phyloP scores from a whole-genome alignment of 2,113 vertebrate species.

The Lagopus muta region DNA sequence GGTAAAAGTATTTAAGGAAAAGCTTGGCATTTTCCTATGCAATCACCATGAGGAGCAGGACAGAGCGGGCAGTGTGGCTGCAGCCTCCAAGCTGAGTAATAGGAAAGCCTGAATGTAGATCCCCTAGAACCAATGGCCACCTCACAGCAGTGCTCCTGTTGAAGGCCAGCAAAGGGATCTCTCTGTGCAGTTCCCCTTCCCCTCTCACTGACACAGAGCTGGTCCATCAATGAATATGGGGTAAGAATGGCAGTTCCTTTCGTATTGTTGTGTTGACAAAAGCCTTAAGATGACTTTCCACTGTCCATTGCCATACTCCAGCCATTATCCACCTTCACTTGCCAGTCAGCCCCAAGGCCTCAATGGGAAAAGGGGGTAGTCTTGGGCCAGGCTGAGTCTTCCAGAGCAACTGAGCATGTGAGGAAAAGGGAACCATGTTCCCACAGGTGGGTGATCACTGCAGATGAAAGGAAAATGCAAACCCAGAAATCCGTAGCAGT shows the following conservation, averaged over 20 bases:
- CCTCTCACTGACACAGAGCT: not conserved
- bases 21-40: not conserved
- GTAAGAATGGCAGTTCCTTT: not conserved
- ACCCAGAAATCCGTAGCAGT: not conserved
- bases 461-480: not conserved
- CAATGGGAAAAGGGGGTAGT: not conserved
- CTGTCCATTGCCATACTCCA: not conserved
- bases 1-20: not conserved
- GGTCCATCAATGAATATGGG: not conserved
- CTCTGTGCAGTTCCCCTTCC: not conserved
- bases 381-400: not conserved
- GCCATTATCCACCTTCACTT: not conserved
- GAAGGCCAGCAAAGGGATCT: not conserved
- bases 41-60: not conserved
- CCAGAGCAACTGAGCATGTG: not conserved
- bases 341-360: not conserved
- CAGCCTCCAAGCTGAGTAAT: rapidly evolving
- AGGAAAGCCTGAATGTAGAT: not conserved
- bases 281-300: not conserved
- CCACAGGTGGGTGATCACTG: not conserved
- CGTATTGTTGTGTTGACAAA: not conserved
- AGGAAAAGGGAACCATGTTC: not conserved
- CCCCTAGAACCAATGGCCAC: not conserved
- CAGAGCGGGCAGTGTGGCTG: not conserved
- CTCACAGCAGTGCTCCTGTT: not conserved